Evolutionary conservation across 2,113 vertebrate genomes (phyloP).

Genomic region (Eptesicus fuscus): DNA sequence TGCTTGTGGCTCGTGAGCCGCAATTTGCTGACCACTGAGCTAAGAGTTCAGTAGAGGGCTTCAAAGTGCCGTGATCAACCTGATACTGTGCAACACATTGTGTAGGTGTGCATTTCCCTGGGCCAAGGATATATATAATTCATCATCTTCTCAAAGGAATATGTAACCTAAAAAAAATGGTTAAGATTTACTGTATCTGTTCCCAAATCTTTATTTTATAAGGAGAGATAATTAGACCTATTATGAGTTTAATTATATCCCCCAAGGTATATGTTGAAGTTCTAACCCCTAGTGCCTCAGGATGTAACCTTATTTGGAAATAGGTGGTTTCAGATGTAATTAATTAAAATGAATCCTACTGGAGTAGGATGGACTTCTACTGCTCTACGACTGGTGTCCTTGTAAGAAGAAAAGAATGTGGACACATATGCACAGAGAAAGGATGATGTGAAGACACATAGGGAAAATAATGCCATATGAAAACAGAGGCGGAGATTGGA

Average conservation of each 20-base stretch:
- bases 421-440: not conserved
- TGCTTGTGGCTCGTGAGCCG: too few species aligned
- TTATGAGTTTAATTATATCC: not conserved
- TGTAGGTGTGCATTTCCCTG: not conserved
- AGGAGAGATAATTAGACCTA: not conserved
- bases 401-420: not conserved
- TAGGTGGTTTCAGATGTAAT: not conserved
- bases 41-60: not conserved
- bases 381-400: not conserved
- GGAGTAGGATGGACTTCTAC: not conserved
- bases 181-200: not conserved
- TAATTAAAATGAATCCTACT: not conserved
- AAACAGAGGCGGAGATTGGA: not conserved
- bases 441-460: not conserved
- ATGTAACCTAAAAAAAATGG: not conserved
- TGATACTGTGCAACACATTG: not conserved
- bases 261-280: not conserved
- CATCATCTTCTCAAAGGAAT: not conserved
- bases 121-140: not conserved
- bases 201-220: not conserved
- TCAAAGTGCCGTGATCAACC: not conserved
- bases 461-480: not conserved
- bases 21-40: too few species aligned
- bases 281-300: not conserved
- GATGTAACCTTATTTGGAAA: not conserved